These are phyloP conservation scores for Epinotia ramella DNA, from an alignment of 2,888 invertebrate genomes.

Conservation along the genomic window DNA sequence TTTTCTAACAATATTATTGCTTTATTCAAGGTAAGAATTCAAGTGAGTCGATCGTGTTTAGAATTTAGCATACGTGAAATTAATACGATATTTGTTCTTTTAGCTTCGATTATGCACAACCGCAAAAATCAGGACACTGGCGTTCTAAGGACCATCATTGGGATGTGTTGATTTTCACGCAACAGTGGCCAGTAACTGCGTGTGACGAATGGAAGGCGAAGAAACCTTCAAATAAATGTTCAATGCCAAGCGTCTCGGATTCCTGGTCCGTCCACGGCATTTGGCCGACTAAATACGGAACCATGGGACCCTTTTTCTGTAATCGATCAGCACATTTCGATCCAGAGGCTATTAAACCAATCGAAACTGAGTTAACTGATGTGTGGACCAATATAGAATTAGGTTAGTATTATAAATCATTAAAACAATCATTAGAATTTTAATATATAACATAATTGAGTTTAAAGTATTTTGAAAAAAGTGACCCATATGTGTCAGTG, in stretches of 20 bases:
- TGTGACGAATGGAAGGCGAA: constrained; percentile 88
- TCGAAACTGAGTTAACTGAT: constrained; percentile 77
- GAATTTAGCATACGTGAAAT: constrained; percentile 9
- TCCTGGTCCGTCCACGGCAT: constrained; percentile 91
- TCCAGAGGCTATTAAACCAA: constrained; percentile 74
- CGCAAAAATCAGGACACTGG: constrained; percentile 35
- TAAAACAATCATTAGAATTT: no score
- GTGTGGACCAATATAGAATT: constrained; percentile 89
- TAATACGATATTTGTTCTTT: constrained; percentile 44
- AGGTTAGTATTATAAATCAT: constrained; percentile 53
- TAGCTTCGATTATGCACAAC: constrained; percentile 51
- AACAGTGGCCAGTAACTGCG: constrained; percentile 90
- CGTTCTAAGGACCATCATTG: constrained; percentile 75
- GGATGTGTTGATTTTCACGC: constrained; percentile 92
- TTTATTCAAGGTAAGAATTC: constrained; percentile 37
- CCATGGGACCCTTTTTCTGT: constrained; percentile 87
- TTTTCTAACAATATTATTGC: constrained; percentile 25
- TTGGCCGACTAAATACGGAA: constrained; percentile 89
- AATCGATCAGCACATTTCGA: constrained; percentile 86
- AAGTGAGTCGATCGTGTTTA: background rate
- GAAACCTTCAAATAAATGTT: constrained; percentile 82
- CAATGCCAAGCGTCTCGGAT: constrained; percentile 80
- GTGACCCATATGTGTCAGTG: no score
- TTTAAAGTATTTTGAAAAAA: no score
- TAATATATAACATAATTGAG: no score